phyloP scores from a whole-genome alignment of 1,140 invertebrate species.

The Hetaerina americana region DNA sequence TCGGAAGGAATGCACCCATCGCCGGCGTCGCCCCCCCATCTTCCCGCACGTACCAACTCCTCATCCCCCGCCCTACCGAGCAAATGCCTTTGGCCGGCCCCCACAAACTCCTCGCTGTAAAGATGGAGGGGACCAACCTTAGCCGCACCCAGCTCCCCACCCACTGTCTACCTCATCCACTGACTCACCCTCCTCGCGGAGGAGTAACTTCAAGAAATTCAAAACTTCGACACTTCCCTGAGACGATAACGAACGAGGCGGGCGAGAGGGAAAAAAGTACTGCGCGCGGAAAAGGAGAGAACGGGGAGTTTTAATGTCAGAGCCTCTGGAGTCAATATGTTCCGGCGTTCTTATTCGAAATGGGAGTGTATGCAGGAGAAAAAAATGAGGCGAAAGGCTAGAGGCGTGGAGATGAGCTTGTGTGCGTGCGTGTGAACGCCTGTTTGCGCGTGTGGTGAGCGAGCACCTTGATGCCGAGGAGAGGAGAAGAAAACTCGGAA shows the following conservation, averaged over 20 bases:
- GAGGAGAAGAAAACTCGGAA: neutral
- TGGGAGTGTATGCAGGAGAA: neutral
- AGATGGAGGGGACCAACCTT: too few species aligned
- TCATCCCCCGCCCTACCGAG: too few species aligned
- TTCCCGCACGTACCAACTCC: too few species aligned
- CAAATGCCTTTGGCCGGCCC: too few species aligned
- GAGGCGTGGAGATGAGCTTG: too few species aligned
- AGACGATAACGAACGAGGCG: neutral
- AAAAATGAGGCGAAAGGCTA: neutral
- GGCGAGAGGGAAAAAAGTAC: too few species aligned
- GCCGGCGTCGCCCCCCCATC: neutral
- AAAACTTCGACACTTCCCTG: neutral
- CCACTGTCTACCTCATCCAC: neutral
- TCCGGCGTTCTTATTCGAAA: neutral
- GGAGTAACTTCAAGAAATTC: neutral
- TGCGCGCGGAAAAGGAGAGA: neutral
- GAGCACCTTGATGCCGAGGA: neutral
- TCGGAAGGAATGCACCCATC: too few species aligned
- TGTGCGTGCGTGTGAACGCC: too few species aligned
- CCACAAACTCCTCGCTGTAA: too few species aligned
- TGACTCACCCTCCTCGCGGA: neutral
- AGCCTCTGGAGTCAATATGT: neutral
- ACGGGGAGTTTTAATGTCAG: too few species aligned
- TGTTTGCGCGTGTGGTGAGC: too few species aligned
- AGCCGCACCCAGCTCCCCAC: neutral